Evolutionary conservation across 2,113 vertebrate genomes (phyloP), one percentile per base, ranked within the genome.

Genomic region (Xiphophorus hellerii): DNA sequence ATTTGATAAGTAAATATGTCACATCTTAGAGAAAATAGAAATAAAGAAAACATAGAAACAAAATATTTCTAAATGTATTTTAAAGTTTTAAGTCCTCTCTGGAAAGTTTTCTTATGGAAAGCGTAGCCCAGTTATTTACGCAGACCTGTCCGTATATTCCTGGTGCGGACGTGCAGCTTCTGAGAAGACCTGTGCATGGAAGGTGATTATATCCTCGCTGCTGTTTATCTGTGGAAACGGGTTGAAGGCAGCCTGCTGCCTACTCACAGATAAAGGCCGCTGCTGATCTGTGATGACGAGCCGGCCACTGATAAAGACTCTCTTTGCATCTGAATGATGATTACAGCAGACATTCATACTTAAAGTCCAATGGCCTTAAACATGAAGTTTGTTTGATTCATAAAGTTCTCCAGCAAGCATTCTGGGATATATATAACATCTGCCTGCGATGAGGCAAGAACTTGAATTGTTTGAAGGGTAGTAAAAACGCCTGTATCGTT

Each of bases 181-280:
- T 93, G 71, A 87, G 92, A 92, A 94, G 87, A 82, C 74, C 88
- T 91, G 86, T 90, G 87, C 89, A 84, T 76, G 62, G 83, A 78
- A 82, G 79, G 83, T 92, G 93, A 94, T 94, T 93, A 93, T 87
- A 68, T 69, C 84, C 76, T 78, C 66, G 68, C 78, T 78, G 65
- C 89, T 78, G 80, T 91, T 93, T 95, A 94, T 95, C 94, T 87
- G 84, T 10, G n/a, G 61, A 71, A 62, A 42, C 4, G 63, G 27
- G 75, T 69, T 65, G 76, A 76, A 87, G 74, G n/a, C 73, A 66
- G 79, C 37, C 89, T 84, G 82, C 91, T 94, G 93, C 82, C 84
- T 61, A 28, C 31, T 4, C 22, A 71, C 71, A 92, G 94, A 95
- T 95, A 94, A 91, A 81, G 78, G 66, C 89, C 86, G 76, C 88